A percentile compares a stretch with the other conserved stretches of the same genome.
phyloP scores from a whole-genome alignment of 2,797 vertebrate species.

The Cyclopterus lumpus region DNA sequence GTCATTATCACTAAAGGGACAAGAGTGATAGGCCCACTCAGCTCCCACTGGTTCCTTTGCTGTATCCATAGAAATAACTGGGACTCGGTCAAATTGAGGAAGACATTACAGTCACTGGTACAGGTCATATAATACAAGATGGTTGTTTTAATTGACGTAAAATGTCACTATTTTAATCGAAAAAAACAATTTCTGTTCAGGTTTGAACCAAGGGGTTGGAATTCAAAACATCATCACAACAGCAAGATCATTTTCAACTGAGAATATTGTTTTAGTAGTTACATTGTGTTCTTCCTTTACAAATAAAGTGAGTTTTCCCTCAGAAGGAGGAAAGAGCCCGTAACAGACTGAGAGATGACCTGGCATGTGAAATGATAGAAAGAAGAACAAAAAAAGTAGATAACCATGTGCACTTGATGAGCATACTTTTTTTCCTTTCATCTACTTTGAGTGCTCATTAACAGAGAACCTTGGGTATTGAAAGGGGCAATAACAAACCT shows the following conservation, averaged over 20 bases:
- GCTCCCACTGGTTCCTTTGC: slow-evolving; percentile 64
- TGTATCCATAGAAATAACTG: slow-evolving; percentile 72
- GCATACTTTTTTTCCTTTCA: neutral
- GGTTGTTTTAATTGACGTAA: slow-evolving; percentile 20
- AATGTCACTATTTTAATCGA: slow-evolving; percentile 29
- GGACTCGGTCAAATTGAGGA: slow-evolving; percentile 74
- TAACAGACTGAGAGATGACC: slow-evolving; percentile 19
- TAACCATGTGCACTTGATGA: slow-evolving; percentile 12
- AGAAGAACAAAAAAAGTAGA: neutral
- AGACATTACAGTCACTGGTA: slow-evolving; percentile 57
- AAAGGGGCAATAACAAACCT: slow-evolving; percentile 27
- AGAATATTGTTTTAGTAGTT: neutral
- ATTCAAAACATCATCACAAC: neutral
- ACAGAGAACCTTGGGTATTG: slow-evolving; percentile 17
- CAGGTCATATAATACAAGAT: slow-evolving; percentile 57
- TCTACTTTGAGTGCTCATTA: slow-evolving; percentile 15
- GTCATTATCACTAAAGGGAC: slow-evolving; percentile 84
- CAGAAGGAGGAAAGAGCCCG: neutral
- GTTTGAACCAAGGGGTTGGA: neutral
- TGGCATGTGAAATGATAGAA: neutral
- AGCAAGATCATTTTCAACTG: neutral
- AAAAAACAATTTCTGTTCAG: slow-evolving; percentile 33
- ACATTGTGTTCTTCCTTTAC: neutral
- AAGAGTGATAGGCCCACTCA: slow-evolving; percentile 81
- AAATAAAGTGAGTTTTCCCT: slow-evolving; percentile 21